Percentiles rank a stretch among this genome's conserved stretches.
These are phyloP conservation scores for Bos indicus DNA, from an alignment of 2,113 vertebrate species.

Conservation along the genomic window DNA sequence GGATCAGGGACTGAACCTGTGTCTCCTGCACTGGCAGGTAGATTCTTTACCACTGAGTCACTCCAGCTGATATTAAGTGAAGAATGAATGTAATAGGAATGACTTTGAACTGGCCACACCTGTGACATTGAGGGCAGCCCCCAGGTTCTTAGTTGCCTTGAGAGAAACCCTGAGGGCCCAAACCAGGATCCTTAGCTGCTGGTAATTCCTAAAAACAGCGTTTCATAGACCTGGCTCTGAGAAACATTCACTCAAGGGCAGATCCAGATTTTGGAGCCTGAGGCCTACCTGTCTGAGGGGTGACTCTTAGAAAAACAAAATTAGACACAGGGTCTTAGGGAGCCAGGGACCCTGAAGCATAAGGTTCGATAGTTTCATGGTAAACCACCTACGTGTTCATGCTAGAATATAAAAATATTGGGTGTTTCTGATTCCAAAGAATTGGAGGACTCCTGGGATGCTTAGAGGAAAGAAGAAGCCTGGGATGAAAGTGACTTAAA, in stretches of 20 bases:
- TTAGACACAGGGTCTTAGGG: background rate
- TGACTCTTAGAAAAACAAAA: background rate
- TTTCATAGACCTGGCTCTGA: background rate
- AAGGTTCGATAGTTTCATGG: background rate
- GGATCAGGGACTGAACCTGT: background rate
- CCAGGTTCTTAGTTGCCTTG: background rate
- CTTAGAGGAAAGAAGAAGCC: background rate
- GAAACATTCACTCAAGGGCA: background rate
- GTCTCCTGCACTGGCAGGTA: background rate
- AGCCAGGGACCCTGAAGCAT: background rate
- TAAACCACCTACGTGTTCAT: background rate
- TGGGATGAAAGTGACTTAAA: background rate
- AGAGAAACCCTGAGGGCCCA: background rate
- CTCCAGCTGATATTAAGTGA: background rate
- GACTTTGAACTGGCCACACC: background rate
- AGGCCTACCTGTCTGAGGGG: background rate
- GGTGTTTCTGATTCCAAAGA: background rate
- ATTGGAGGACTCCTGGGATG: background rate
- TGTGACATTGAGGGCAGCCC: background rate
- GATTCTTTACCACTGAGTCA: background rate
- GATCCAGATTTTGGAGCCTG: background rate
- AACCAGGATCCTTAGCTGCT: background rate
- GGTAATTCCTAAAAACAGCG: background rate
- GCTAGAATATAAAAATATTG: background rate
- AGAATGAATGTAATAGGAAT: background rate